Evolutionary conservation across 92 coral and sea anemone species (phyloP).

Genomic region (Micromussa lordhowensis): DNA sequence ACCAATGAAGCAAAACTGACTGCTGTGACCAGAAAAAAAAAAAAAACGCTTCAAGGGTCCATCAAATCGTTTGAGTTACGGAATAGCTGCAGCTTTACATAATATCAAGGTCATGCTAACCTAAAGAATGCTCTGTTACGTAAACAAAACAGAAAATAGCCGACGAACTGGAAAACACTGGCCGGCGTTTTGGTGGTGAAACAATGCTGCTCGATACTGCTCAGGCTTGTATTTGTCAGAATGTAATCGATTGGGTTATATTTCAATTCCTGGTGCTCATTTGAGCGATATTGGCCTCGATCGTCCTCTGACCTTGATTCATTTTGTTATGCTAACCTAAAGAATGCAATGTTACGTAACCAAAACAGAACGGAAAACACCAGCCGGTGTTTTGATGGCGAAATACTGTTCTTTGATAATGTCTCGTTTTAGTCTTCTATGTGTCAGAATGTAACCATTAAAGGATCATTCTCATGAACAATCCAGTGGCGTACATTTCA

Average conservation of each 20-base stretch:
- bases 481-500: neutral
- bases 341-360: neutral
- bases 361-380: neutral
- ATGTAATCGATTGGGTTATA: neutral
- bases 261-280: slow-evolving; percentile 3
- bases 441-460: no score
- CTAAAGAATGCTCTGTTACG: neutral
- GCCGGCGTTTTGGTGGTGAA: neutral
- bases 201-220: neutral
- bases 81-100: neutral
- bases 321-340: neutral
- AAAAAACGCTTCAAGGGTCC: neutral
- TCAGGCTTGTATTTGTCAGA: neutral
- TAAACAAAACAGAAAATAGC: neutral
- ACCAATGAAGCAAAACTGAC: neutral
- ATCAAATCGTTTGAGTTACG: neutral
- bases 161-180: neutral
- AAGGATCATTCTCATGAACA: no score
- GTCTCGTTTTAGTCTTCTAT: no score
- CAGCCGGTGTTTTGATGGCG: slow-evolving; percentile 3
- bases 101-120: neutral
- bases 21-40: no score
- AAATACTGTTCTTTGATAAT: neutral
- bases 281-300: neutral
- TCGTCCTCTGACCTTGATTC: neutral